Evolutionary conservation across 2,797 vertebrate genomes (phyloP).

Genomic region (Dryobates pubescens): DNA sequence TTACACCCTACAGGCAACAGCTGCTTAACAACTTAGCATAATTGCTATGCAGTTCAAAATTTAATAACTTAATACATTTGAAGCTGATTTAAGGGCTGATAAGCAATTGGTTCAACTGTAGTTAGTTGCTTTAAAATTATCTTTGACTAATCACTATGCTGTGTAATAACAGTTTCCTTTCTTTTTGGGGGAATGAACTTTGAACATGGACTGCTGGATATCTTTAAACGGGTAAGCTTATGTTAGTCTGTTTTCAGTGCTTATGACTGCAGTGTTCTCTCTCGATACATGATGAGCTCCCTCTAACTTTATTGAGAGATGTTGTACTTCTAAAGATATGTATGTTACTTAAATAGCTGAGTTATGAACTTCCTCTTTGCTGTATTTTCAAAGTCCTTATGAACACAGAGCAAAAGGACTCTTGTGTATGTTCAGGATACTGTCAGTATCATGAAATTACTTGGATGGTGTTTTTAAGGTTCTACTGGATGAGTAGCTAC

Average conservation of each 20-base stretch:
- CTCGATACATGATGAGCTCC: background rate
- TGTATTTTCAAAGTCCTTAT: background rate
- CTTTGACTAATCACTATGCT: background rate
- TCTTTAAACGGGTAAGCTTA: background rate
- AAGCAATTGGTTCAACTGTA: background rate
- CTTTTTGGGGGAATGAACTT: conserved; percentile 18
- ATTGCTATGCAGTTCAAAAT: background rate
- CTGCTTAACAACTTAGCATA: background rate
- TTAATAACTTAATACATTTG: background rate
- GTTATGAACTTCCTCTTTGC: background rate
- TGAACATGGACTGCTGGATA: background rate
- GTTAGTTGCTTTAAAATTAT: background rate
- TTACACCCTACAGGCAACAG: background rate
- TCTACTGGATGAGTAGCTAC: background rate
- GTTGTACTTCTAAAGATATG: background rate
- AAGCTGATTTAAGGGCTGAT: background rate
- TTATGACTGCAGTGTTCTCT: background rate
- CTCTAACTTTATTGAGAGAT: background rate
- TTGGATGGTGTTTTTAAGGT: background rate
- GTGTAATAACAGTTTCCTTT: conserved; percentile 37
- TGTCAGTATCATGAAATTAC: background rate
- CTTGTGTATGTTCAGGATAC: background rate
- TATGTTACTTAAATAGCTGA: background rate
- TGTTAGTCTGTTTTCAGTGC: background rate
- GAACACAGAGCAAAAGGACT: background rate